Evolutionary conservation across 2,113 vertebrate genomes (phyloP).

Genomic region (Okapia johnstoni): DNA sequence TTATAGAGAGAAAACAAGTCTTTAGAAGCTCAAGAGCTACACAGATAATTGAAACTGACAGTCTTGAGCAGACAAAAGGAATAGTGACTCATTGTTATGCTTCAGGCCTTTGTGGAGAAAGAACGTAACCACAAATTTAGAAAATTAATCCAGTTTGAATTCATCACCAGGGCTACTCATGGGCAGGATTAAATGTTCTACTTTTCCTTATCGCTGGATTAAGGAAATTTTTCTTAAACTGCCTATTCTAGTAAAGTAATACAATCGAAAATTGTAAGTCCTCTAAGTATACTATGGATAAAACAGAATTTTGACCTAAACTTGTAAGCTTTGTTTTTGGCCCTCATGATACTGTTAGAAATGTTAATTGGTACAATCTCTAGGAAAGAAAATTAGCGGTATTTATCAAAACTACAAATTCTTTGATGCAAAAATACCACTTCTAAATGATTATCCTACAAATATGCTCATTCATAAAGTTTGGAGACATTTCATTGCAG

Average conservation of each 20-base stretch:
- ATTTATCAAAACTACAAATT: background rate
- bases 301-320: background rate
- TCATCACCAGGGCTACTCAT: background rate
- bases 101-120: background rate
- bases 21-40: background rate
- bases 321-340: background rate
- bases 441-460: background rate
- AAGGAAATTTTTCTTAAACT: background rate
- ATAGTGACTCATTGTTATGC: background rate
- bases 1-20: background rate
- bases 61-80: background rate
- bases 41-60: background rate
- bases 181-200: background rate
- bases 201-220: background rate
- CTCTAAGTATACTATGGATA: background rate
- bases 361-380: background rate
- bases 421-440: background rate
- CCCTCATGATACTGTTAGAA: background rate
- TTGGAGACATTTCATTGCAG: background rate
- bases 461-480: background rate
- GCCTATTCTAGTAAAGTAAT: background rate
- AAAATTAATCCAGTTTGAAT: conserved; percentile 4
- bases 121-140: background rate
- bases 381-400: background rate
- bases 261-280: background rate